Conservation (phyloP, 2,113 vertebrate species). For the Myodes glareolus region DNA sequence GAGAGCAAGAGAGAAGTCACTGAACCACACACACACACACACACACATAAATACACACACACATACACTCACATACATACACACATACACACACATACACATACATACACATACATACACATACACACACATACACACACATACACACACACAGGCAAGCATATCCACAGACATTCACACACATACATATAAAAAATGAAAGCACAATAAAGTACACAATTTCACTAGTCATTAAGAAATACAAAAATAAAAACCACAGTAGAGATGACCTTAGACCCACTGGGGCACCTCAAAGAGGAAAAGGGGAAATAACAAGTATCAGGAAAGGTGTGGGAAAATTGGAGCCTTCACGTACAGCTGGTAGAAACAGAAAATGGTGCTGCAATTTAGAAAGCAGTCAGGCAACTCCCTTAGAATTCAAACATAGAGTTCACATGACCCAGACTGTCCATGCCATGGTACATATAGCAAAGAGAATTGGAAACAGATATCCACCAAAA, state of each 20-base stretch:
- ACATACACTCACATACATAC: background rate
- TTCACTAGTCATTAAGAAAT: constrained; percentile 36
- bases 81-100: accelerated
- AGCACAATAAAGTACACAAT: constrained; percentile 8
- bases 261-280: background rate
- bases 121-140: background rate
- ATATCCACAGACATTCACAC: background rate
- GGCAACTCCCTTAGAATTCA: constrained; percentile 15
- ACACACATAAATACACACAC: background rate
- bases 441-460: background rate
- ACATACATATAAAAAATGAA: background rate
- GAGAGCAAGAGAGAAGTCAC: background rate
- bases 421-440: background rate
- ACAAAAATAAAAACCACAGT: constrained; percentile 9
- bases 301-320: background rate
- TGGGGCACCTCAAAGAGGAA: background rate
- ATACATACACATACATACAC: too few relatives aligned
- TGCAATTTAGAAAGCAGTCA: background rate
- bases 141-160: background rate
- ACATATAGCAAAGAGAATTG: background rate
- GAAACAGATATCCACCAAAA: background rate
- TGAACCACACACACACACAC: background rate
- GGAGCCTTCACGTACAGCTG: background rate
- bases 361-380: background rate
- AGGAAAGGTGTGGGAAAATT: background rate